Base-by-base conservation (phyloP, 2,888 invertebrate genomes). In the Trissolcus japonicus region DNA sequence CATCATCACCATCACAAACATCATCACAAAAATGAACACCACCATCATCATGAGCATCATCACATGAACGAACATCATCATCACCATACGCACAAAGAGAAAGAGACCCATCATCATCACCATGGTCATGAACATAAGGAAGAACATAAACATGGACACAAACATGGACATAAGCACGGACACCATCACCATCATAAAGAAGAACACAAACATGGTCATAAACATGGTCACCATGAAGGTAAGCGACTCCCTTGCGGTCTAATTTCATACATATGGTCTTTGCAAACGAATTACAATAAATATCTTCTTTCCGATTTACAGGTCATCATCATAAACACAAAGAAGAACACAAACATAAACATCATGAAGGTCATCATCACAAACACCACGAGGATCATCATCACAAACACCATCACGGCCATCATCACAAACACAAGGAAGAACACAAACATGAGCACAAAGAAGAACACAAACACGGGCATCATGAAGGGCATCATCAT, bases 151-250 rank as follows among this genome's bases (percentile, higher is more conserved):
- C 80, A 82, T 54, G 79, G 77, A 2, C 83, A 83, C 60, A 76
- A 79, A 6, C 83, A 84, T 59, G 86, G 85, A 57, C 85, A 86
- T 55, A 85, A 86, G 29, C 86, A 86, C 50, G 84, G 84, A 63
- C 86, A 86, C 11, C 86, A 86, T 46, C 85, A 86, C 0, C 86
- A 87, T 60, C 85, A 85, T 51, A 75, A 80, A 7, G 77, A 80
- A 17, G 81, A 85, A 14, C 81, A 86, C 56, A 83, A 85, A 13
- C 84, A 86, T 40, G 79, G 75, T 6, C 81, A 86, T 54, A 83
- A 85, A 13, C 85, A 86, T 54, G 79, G 75, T 6, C 73, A 74
- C 16, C 83, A 86, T 16, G 81, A 85, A 19, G 80, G 35, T 35
- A 35, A 35, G 25, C n/a, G 6, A 25, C 0, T 25, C 4, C 0